These are phyloP conservation scores for Spodoptera frugiperda DNA, from an alignment of 1,140 invertebrate genomes.

Conservation along the genomic window DNA sequence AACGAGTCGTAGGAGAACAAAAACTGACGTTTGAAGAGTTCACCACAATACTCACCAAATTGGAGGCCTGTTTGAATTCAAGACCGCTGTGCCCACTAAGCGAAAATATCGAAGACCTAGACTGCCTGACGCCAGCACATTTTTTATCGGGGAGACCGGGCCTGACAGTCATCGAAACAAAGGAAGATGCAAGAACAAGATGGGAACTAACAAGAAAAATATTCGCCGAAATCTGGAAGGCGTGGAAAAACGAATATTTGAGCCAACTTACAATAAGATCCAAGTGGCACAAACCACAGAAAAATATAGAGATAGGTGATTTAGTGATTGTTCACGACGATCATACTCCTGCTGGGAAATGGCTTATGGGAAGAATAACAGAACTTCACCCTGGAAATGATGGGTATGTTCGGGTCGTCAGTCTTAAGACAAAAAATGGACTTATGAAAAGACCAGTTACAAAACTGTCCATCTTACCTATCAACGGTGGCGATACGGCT, in stretches of 20 bases:
- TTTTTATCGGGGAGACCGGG: background rate
- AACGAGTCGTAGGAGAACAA: too few relatives aligned
- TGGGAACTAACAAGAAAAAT: conserved; percentile 7
- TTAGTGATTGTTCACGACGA: conserved; percentile 14
- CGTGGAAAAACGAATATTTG: conserved; percentile 27
- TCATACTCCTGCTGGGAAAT: conserved; percentile 52
- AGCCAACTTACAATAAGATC: background rate
- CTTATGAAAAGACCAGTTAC: conserved; percentile 28
- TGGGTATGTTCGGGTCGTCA: conserved; percentile 55
- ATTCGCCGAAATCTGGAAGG: conserved; percentile 17
- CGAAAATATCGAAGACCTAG: too few relatives aligned
- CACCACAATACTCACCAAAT: too few relatives aligned
- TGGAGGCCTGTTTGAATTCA: too few relatives aligned
- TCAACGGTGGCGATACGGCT: too few relatives aligned
- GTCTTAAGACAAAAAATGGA: conserved; percentile 46
- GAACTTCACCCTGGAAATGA: conserved; percentile 58
- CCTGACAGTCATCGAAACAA: conserved; percentile 9
- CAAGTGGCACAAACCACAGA: conserved; percentile 1
- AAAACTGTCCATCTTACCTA: conserved; percentile 25
- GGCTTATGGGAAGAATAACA: conserved; percentile 59
- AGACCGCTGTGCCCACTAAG: too few relatives aligned
- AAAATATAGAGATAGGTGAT: background rate
- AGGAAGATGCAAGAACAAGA: conserved; percentile 1
- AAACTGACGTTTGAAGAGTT: too few relatives aligned
- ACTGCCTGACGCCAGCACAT: conserved; percentile 19